Evolutionary conservation across 2,113 vertebrate species (phyloP).

Genomic region (Psilopsiagon aymara): DNA sequence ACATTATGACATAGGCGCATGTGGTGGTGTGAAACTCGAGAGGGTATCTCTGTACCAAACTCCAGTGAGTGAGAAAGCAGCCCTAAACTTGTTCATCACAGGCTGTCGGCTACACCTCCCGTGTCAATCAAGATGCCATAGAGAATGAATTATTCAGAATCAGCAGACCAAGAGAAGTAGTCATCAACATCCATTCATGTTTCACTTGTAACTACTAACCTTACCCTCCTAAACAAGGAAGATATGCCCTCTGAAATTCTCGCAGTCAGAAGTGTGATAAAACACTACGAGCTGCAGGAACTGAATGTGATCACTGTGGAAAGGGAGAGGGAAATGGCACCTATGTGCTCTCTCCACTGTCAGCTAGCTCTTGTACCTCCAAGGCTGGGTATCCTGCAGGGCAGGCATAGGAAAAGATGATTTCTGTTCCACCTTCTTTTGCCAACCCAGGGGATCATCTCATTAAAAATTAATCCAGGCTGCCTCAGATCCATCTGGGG

Average conservation of each 20-base stretch:
- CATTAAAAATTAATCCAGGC: background rate
- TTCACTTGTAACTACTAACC: background rate
- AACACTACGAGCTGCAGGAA: background rate
- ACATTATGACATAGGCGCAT: background rate
- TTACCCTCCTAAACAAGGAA: background rate
- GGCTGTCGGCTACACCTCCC: background rate
- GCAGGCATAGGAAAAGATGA: background rate
- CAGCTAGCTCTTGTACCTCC: background rate
- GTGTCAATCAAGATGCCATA: background rate
- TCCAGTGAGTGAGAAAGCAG: background rate
- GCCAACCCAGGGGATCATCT: background rate
- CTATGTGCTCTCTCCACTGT: background rate
- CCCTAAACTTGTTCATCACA: background rate
- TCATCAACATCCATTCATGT: background rate
- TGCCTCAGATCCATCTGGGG: background rate
- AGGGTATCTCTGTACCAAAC: background rate
- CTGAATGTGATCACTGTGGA: accelerated
- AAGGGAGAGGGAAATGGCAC: background rate
- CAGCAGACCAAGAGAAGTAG: background rate
- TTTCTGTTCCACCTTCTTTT: background rate
- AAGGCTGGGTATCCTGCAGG: background rate
- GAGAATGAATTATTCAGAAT: background rate
- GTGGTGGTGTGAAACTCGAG: background rate
- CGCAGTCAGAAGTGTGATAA: background rate
- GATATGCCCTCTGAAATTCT: background rate